These are phyloP conservation scores for Pluvianellus socialis DNA, from an alignment of 2,113 vertebrate genomes.

Conservation along the genomic window DNA sequence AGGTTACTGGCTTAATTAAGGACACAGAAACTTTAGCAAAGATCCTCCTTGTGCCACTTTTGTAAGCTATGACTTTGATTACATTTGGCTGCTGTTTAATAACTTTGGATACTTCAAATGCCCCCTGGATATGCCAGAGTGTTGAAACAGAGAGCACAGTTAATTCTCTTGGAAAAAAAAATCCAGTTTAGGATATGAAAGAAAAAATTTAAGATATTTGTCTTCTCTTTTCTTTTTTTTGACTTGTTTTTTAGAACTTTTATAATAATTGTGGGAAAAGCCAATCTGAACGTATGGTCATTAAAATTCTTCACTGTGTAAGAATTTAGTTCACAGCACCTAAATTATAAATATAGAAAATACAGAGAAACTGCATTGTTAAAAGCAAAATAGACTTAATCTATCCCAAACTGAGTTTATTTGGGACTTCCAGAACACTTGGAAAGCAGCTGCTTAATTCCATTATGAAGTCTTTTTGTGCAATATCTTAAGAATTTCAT, in stretches of 20 bases:
- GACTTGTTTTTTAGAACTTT: not conserved
- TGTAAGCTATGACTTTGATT: conserved; percentile 67
- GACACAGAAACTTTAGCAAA: conserved; percentile 53
- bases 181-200: not conserved
- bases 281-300: accelerated
- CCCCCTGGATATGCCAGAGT: not conserved
- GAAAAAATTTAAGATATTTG: not conserved
- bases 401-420: not conserved
- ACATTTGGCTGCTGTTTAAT: conserved; percentile 60
- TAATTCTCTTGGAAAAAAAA: conserved; percentile 18
- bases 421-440: not conserved
- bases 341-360: not conserved
- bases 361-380: not conserved
- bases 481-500: not conserved
- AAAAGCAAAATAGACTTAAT: not conserved
- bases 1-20: conserved; percentile 56
- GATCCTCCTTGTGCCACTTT: conserved; percentile 56
- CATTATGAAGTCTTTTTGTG: not conserved
- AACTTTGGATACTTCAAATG: conserved; percentile 29
- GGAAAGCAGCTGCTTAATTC: not conserved
- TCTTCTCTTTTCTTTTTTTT: not conserved
- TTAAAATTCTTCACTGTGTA: not conserved
- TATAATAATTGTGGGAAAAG: not conserved
- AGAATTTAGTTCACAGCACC: not conserved
- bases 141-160: conserved; percentile 35